Evolutionary conservation across 2,888 invertebrate species (phyloP).

Genomic region (Therioaphis trifolii): DNA sequence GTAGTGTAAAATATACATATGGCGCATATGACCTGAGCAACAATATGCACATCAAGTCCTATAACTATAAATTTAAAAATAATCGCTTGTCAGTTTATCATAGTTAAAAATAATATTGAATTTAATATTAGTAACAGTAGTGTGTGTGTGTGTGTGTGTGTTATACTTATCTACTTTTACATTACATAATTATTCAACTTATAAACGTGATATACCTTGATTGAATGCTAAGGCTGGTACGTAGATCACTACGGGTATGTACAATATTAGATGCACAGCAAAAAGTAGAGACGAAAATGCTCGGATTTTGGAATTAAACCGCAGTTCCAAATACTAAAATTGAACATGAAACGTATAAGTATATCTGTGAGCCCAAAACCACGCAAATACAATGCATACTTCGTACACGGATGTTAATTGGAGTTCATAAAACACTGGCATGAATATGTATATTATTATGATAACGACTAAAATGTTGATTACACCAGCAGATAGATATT

Average conservation of each 20-base stretch:
- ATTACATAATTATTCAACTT: neutral
- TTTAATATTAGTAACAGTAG: too few species aligned
- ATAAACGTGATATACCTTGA: conserved; percentile 79
- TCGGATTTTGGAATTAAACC: conserved; percentile 66
- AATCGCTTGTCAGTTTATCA: neutral
- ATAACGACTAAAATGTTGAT: conserved; percentile 70
- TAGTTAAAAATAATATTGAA: too few species aligned
- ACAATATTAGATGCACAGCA: conserved; percentile 70
- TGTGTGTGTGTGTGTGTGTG: too few species aligned
- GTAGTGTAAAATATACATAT: conserved; percentile 95
- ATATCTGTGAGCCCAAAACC: neutral
- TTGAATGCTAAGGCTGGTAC: conserved; percentile 88
- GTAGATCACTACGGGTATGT: conserved; percentile 87
- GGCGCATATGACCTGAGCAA: conserved; percentile 82
- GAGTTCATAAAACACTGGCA: conserved; percentile 80
- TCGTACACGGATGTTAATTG: conserved; percentile 82
- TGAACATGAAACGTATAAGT: neutral
- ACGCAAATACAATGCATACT: conserved; percentile 68
- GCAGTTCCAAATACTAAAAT: conserved; percentile 67
- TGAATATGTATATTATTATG: conserved; percentile 72
- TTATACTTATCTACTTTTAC: too few species aligned
- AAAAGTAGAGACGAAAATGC: conserved; percentile 66
- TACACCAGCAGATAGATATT: conserved; percentile 51
- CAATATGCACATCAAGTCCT: conserved; percentile 82
- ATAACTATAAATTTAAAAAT: conserved; percentile 77